Evolutionary conservation across 2,113 vertebrate genomes (phyloP).

Genomic region (Lycocorax pyrrhopterus): DNA sequence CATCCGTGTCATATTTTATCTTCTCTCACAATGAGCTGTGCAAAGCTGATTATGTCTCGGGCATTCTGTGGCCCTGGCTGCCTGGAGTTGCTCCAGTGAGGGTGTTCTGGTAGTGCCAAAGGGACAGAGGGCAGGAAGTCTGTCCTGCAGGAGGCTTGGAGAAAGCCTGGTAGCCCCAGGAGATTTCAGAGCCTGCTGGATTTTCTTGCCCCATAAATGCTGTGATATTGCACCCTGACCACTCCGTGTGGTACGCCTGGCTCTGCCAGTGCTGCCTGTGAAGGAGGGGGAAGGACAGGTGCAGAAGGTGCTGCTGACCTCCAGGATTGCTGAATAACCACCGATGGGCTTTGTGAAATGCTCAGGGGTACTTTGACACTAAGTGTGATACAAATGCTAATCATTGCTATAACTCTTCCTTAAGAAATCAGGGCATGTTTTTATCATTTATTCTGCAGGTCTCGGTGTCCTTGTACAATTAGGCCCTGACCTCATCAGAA

Average conservation of each 20-base stretch:
- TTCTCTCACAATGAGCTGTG: not conserved
- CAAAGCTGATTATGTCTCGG: not conserved
- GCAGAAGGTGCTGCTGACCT: not conserved
- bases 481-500: not conserved
- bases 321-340: not conserved
- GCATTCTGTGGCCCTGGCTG: not conserved
- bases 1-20: not conserved
- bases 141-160: not conserved
- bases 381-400: not conserved
- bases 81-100: not conserved
- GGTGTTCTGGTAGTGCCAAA: not conserved
- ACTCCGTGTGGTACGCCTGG: rapidly evolving
- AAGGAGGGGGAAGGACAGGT: not conserved
- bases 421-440: not conserved
- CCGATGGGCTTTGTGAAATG: not conserved
- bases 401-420: not conserved
- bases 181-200: not conserved
- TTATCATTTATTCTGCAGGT: not conserved
- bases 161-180: not conserved
- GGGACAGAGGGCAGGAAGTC: not conserved
- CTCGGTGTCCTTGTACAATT: not conserved
- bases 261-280: not conserved
- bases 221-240: not conserved
- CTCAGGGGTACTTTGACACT: not conserved
- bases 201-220: not conserved